phyloP scores from a whole-genome alignment of 2,113 vertebrate species.

The Numida meleagris region DNA sequence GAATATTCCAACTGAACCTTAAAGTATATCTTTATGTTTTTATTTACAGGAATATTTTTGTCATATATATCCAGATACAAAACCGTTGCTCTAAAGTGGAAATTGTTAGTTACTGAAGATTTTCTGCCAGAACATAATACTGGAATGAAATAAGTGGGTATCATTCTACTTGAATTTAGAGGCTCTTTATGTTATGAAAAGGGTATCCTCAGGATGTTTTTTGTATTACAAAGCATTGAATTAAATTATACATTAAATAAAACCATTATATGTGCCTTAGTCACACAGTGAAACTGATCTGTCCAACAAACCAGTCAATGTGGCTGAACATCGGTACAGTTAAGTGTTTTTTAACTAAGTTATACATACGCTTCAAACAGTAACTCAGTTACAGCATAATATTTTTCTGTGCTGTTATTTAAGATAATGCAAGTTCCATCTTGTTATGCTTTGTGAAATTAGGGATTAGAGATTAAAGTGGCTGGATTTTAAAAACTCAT shows the following conservation, averaged over 20 bases:
- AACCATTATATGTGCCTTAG: not conserved
- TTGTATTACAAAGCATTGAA: not conserved
- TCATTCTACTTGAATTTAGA: conserved; percentile 23
- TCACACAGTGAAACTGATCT: conserved; percentile 19
- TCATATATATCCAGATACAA: not conserved
- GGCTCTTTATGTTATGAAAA: conserved; percentile 7
- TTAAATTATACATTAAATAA: conserved; percentile 54
- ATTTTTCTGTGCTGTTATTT: conserved; percentile 3
- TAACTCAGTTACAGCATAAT: conserved; percentile 18
- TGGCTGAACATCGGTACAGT: conserved; percentile 15
- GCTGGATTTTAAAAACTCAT: not conserved
- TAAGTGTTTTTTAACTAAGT: conserved; percentile 61
- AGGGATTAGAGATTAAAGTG: not conserved
- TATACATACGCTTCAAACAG: conserved; percentile 1
- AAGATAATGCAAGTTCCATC: not conserved
- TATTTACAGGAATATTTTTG: not conserved
- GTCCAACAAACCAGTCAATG: conserved; percentile 18
- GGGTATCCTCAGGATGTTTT: conserved; percentile 22
- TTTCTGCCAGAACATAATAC: not conserved
- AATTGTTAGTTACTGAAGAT: not conserved
- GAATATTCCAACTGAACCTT: not conserved
- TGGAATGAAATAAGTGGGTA: not conserved
- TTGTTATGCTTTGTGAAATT: not conserved
- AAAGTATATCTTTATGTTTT: not conserved
- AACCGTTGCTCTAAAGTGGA: not conserved